phyloP scores from a whole-genome alignment of 2,888 invertebrate genomes.

The Drosophila anomalata region DNA sequence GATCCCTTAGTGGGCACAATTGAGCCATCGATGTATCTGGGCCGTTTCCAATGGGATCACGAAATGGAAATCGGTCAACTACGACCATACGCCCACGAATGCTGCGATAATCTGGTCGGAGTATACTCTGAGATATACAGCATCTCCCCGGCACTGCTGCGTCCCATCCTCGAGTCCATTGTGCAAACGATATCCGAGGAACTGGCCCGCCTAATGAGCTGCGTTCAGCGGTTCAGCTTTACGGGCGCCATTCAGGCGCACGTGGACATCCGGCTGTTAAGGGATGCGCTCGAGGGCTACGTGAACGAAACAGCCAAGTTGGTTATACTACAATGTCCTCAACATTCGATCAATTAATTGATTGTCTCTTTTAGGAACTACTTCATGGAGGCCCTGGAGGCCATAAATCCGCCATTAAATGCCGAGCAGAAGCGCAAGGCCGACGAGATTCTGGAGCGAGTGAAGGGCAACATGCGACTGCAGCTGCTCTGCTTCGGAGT shows the following conservation, averaged over 20 bases:
- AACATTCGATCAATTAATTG: neutral
- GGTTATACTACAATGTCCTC: conserved; percentile 49
- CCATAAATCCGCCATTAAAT: conserved; percentile 88
- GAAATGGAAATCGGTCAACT: conserved; percentile 91
- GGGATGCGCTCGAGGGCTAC: conserved; percentile 87
- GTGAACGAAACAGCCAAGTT: conserved; percentile 88
- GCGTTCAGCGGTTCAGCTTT: conserved; percentile 88
- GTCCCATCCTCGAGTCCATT: conserved; percentile 89
- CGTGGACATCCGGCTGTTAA: conserved; percentile 89
- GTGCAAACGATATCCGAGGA: conserved; percentile 97
- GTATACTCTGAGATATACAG: conserved; percentile 85
- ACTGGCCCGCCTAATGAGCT: conserved; percentile 93
- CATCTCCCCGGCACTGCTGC: conserved; percentile 91
- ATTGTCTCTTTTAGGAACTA: conserved; percentile 86
- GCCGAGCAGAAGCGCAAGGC: conserved; percentile 87
- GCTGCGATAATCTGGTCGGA: conserved; percentile 90
- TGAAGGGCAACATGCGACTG: conserved; percentile 88
- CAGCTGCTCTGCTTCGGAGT: conserved; percentile 87
- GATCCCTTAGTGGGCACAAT: conserved; percentile 98
- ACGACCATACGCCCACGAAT: conserved; percentile 94
- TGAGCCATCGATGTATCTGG: conserved; percentile 97
- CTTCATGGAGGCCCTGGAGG: conserved; percentile 92
- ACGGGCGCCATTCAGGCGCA: conserved; percentile 91
- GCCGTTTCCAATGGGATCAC: conserved; percentile 93
- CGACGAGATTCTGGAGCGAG: conserved; percentile 87